These are phyloP conservation scores for Zoanthus gigantus DNA, from an alignment of 92 coral and sea anemone species.

Conservation along the genomic window DNA sequence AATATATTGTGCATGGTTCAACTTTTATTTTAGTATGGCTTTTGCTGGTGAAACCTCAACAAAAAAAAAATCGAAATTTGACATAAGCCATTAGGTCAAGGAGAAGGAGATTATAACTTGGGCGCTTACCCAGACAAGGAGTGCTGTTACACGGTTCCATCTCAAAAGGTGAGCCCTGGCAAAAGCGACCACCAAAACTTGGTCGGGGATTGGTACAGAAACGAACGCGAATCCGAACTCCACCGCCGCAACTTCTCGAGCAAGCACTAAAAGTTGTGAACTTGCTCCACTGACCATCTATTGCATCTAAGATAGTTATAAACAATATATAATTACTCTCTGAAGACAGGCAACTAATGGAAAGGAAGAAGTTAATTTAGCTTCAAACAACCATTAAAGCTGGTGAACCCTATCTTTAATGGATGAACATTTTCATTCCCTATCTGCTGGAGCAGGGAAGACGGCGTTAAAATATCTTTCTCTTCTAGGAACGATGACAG, in stretches of 20 bases:
- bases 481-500: no score
- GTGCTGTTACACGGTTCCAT: conserved; percentile 11
- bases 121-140: conserved; percentile 2
- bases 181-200: conserved; percentile 33
- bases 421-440: no score
- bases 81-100: no score
- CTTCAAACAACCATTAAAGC: not conserved
- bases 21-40: no score
- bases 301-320: not conserved
- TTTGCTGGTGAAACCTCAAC: no score
- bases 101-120: no score
- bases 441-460: no score
- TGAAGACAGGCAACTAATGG: not conserved
- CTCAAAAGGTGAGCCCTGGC: conserved; percentile 43
- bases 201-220: conserved; percentile 47
- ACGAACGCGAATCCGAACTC: not conserved
- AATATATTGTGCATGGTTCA: no score
- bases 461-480: no score
- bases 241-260: conserved; percentile 9
- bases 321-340: no score
- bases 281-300: conserved; percentile 2
- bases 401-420: no score
- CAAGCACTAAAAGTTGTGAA: not conserved
- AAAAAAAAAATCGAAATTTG: no score
- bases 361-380: not conserved